phyloP scores from a whole-genome alignment of 2,888 invertebrate species.

The Dilophus febrilis region DNA sequence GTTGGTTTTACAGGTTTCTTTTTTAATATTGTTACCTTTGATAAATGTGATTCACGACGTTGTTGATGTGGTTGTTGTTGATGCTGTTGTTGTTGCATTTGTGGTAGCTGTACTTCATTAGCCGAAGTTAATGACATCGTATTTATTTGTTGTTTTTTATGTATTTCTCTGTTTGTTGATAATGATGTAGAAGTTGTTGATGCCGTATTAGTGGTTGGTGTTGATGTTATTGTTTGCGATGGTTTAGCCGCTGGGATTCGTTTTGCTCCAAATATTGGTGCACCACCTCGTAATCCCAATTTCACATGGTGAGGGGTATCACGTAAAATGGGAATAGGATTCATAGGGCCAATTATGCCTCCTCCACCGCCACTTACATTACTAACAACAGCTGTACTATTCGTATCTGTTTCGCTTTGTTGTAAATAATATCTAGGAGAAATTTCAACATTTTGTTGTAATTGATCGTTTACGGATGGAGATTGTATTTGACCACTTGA shows the following conservation, averaged over 20 bases:
- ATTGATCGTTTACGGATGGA: too few species aligned
- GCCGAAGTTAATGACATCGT: too few species aligned
- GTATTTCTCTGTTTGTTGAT: conserved; percentile 1
- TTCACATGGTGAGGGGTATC: conserved; percentile 40
- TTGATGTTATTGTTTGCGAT: conserved; percentile 4
- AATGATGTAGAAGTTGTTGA: neutral
- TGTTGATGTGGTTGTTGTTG: too few species aligned
- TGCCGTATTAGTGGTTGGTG: neutral
- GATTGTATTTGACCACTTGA: too few species aligned
- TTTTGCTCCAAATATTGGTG: conserved; percentile 43
- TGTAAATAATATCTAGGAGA: too few species aligned
- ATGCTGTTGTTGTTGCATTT: too few species aligned
- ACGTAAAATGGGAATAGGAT: conserved; percentile 40
- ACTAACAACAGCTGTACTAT: neutral
- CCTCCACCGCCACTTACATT: conserved; percentile 30
- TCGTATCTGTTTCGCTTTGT: neutral
- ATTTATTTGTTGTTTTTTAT: conserved; percentile 1
- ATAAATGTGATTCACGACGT: conserved; percentile 32
- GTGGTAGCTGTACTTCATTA: conserved; percentile 8
- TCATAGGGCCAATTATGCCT: conserved; percentile 36
- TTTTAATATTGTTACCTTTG: conserved; percentile 41
- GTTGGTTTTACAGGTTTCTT: conserved; percentile 28
- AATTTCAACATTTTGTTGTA: too few species aligned
- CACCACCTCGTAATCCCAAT: conserved; percentile 38
- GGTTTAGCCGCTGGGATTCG: conserved; percentile 22